Conservation (phyloP, 2,888 invertebrate species). For the Spodoptera picta region DNA sequence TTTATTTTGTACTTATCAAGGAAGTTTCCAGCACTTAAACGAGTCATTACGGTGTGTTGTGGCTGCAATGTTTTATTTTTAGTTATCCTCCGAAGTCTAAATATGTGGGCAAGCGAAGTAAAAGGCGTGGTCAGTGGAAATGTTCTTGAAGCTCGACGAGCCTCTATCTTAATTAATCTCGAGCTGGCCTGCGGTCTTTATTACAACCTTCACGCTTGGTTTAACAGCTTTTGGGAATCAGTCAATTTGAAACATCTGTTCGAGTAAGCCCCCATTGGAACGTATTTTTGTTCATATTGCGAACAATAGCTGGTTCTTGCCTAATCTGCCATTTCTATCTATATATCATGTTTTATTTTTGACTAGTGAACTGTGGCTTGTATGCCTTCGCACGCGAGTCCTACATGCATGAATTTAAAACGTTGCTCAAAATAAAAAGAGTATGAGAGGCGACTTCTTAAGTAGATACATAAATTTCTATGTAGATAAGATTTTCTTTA, state of each 20-base stretch:
- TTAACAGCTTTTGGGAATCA: constrained; percentile 77
- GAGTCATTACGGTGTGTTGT: constrained; percentile 20
- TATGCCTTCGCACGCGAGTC: constrained; percentile 37
- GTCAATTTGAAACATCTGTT: constrained; percentile 76
- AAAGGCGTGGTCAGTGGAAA: constrained; percentile 72
- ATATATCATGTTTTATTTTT: constrained; percentile 41
- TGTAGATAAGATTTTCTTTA: constrained; percentile 26
- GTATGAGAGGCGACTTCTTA: constrained; percentile 14
- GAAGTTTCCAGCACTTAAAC: constrained; percentile 30
- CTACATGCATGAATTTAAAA: constrained; percentile 45
- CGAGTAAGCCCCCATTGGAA: constrained; percentile 52
- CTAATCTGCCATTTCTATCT: constrained; percentile 24
- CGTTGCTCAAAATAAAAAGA: constrained; percentile 25
- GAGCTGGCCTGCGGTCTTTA: constrained; percentile 75
- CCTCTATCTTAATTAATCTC: constrained; percentile 82
- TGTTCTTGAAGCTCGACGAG: constrained; percentile 67
- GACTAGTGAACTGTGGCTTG: constrained; percentile 33
- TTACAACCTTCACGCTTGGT: constrained; percentile 79
- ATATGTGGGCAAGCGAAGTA: constrained; percentile 62
- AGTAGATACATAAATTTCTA: constrained; percentile 13
- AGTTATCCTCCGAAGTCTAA: constrained; percentile 30
- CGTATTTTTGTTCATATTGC: constrained; percentile 53
- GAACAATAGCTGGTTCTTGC: constrained; percentile 38
- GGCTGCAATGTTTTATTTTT: constrained; percentile 21
- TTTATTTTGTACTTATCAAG: constrained; percentile 10